Percentiles rank a stretch among this genome's conserved stretches.
These are phyloP conservation scores for Atrichornis clamosus DNA, from an alignment of 2,113 vertebrate genomes.

Conservation along the genomic window DNA sequence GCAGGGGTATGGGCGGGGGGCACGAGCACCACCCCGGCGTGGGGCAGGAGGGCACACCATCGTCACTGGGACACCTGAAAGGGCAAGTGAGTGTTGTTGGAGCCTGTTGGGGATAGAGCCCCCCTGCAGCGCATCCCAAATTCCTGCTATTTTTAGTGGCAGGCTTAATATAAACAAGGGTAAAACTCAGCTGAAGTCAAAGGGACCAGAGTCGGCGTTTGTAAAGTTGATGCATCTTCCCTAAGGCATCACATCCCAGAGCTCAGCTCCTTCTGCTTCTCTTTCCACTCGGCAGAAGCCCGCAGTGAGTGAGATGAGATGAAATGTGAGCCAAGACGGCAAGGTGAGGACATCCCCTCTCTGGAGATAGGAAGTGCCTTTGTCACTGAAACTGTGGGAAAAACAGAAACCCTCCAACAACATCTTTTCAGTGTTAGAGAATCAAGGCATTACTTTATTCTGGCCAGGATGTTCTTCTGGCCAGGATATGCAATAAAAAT, in stretches of 20 bases:
- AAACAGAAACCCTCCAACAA: too few species aligned
- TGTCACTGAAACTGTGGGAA: too few species aligned
- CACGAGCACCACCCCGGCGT: background rate
- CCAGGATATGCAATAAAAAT: too few species aligned
- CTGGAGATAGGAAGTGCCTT: background rate
- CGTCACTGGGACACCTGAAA: background rate
- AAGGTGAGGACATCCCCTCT: background rate
- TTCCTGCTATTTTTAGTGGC: background rate
- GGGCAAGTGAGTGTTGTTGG: background rate
- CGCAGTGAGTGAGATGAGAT: background rate
- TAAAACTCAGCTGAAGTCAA: background rate
- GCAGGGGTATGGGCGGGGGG: background rate
- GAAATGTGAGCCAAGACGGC: background rate
- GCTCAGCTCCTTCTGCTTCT: background rate
- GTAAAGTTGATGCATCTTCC: background rate
- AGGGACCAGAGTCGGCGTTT: background rate
- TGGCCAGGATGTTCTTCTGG: too few species aligned
- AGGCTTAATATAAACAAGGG: background rate
- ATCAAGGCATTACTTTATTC: too few species aligned
- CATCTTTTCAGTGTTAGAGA: too few species aligned
- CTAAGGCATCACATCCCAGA: background rate
- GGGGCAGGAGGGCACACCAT: background rate
- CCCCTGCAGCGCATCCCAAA: accelerated
- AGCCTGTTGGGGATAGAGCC: background rate
- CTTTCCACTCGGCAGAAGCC: background rate